phyloP scores from a whole-genome alignment of 30 jellyfish, hydroid and myxozoan genomes.

The Turritopsis rubra region DNA sequence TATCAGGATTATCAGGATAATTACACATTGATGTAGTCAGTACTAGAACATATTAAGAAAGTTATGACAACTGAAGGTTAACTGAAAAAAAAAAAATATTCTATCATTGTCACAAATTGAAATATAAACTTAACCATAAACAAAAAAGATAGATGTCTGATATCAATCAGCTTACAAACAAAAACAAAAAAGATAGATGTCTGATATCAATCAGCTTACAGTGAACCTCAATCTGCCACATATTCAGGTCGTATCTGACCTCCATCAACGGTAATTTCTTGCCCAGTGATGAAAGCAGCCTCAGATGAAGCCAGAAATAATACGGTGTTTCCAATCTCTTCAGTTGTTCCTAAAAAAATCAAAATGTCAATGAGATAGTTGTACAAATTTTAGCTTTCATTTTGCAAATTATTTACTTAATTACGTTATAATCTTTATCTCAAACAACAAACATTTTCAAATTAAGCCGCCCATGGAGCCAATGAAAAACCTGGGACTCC shows the following conservation, averaged over 20 bases:
- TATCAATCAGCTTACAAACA: not conserved
- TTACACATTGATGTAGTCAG: too few species aligned
- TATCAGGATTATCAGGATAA: too few species aligned
- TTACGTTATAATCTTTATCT: not conserved
- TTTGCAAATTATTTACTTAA: not conserved
- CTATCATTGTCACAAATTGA: too few species aligned
- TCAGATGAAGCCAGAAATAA: constrained; percentile 17
- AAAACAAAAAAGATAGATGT: not conserved
- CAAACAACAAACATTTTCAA: not conserved
- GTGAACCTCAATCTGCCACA: not conserved
- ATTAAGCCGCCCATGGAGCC: not conserved
- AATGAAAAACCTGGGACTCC: not conserved
- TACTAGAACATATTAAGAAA: too few species aligned
- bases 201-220: not conserved
- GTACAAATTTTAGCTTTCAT: not conserved
- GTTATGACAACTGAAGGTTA: too few species aligned
- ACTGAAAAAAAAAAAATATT: too few species aligned
- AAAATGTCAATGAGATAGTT: not conserved
- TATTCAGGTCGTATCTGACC: constrained; percentile 5
- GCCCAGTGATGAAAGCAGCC: constrained; percentile 25
- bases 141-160: not conserved
- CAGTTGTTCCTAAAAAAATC: constrained; percentile 18
- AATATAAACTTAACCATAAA: too few species aligned
- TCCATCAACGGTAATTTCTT: constrained; percentile 27
- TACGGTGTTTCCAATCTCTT: constrained; percentile 19